A percentile compares a stretch with the other conserved stretches of the same genome.
phyloP scores from a whole-genome alignment of 2,113 vertebrate species.

The Eurystomus gularis region DNA sequence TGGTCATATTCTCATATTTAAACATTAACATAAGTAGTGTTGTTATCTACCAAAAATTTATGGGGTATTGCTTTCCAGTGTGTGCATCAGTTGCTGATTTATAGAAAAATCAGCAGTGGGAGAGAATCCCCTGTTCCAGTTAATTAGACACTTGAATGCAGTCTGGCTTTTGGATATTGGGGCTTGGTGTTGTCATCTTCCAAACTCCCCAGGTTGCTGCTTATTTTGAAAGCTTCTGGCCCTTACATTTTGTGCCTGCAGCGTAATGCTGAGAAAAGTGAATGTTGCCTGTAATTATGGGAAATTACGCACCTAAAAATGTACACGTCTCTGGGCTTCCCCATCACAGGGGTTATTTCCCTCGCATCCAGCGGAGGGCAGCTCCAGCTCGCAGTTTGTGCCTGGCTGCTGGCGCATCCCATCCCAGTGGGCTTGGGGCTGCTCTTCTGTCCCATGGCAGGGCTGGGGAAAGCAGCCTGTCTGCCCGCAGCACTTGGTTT shows the following conservation, averaged over 20 bases:
- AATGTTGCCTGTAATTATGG: fast-evolving
- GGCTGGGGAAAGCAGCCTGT: neutral
- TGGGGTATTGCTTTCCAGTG: neutral
- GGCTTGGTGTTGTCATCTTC: neutral
- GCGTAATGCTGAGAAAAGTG: neutral
- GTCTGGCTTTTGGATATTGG: neutral
- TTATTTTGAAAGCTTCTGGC: neutral
- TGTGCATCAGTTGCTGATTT: neutral
- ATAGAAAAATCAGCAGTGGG: neutral
- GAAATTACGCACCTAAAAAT: fast-evolving
- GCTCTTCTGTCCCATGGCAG: fast-evolving
- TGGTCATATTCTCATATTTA: neutral
- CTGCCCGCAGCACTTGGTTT: fast-evolving
- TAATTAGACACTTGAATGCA: neutral
- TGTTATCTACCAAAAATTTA: neutral
- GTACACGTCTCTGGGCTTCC: fast-evolving
- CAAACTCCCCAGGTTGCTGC: neutral
- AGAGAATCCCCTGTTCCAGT: neutral
- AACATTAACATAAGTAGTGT: neutral
- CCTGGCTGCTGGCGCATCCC: neutral
- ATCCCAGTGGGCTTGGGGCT: fast-evolving
- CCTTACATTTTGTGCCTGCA: neutral
- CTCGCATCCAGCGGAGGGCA: neutral
- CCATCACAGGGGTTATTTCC: fast-evolving
- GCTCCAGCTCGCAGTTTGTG: neutral